Evolutionary conservation across 2,888 invertebrate genomes (phyloP), one percentile per base, ranked within the genome.

Genomic region (Aphodius granarius): DNA sequence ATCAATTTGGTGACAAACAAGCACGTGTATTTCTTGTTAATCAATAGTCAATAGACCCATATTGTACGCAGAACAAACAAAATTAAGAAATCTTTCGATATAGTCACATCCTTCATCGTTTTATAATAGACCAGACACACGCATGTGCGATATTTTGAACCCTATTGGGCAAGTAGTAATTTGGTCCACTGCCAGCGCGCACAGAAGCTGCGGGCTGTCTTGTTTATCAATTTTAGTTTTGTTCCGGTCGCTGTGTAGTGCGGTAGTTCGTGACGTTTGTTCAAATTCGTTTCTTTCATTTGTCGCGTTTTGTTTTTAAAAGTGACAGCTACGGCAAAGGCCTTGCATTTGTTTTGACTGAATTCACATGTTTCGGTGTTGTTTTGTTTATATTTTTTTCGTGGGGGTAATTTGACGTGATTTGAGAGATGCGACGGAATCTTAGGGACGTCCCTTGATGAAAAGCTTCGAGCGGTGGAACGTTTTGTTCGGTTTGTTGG

Each of bases 151-250:
- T 68, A 62, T 20, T 63, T 18, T 16, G 66, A 74, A 19, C 66
- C 73, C 76, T 63, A 65, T 66, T 71, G 70, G 68, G 77, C 65
- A 76, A 19, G 76, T 76, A 73, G 70, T 68, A 73, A 70, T 72
- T 77, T 73, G 77, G 77, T 77, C 77, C 77, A 77, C 64, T 71
- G 68, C 68, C 68, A 64, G 71, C 73, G 66, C 66, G 72, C 68
- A 72, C 74, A 75, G 77, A 77, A 75, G 74, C 77, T 77, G 77
- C 68, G 73, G 68, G 74, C 72, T 43, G 43, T 77, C 68, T 76
- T 77, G 74, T 77, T 77, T 77, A 77, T 77, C 77, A 77, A 43
- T 70, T 77, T 77, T 75, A 77, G 77, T 77, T 72, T 73, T 75
- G 77, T 77, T 75, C 77, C 72, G 77, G 73, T 73, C 75, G 72